Percentiles rank a stretch among this genome's conserved stretches.
Evolutionary conservation across 2,113 vertebrate species (phyloP).

Genomic region (Peromyscus maniculatus): DNA sequence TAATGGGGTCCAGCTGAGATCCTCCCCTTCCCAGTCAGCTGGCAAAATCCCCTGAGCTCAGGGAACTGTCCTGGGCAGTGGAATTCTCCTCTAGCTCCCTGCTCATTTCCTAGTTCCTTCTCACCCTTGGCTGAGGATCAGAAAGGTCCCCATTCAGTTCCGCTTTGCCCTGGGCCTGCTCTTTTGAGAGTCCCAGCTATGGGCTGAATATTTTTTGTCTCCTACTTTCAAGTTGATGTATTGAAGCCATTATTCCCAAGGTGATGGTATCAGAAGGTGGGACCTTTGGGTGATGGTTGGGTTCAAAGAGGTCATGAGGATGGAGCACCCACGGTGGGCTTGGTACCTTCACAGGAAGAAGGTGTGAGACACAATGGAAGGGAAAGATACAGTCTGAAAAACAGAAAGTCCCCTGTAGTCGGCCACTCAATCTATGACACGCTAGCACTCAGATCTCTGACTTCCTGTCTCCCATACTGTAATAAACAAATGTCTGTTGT

Average conservation of each 20-base stretch:
- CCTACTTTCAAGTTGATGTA: neutral
- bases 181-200: neutral
- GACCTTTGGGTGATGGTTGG: neutral
- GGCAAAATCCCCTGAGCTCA: neutral
- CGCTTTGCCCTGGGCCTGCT: neutral
- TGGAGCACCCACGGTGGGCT: neutral
- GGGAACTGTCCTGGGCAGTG: neutral
- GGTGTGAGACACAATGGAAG: neutral
- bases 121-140: neutral
- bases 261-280: neutral
- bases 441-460: neutral
- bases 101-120: slow-evolving; percentile 12
- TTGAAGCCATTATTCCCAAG: neutral
- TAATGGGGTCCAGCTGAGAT: slow-evolving; percentile 70
- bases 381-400: neutral
- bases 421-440: neutral
- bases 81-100: slow-evolving; percentile 42
- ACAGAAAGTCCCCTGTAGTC: neutral
- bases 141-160: neutral
- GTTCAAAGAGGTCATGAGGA: neutral
- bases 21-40: neutral
- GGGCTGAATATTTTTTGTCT: neutral
- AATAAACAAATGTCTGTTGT: neutral
- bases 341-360: neutral
- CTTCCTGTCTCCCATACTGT: neutral